These are phyloP conservation scores for Coregonus clupeaformis DNA, from an alignment of 2,113 vertebrate species.

Conservation along the genomic window DNA sequence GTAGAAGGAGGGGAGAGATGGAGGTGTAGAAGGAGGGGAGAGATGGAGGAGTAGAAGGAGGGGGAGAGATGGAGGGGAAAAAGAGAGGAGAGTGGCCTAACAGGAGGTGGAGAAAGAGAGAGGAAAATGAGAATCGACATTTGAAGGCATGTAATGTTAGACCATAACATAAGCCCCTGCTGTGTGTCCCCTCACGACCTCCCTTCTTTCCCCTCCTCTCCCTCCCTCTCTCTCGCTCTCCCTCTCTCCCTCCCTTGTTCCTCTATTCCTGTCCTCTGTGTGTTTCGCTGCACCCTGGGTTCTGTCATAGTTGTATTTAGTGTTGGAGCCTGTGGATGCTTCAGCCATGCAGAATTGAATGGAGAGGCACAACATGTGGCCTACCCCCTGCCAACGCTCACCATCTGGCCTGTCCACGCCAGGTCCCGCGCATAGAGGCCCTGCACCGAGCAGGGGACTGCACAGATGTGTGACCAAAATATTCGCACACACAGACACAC, in stretches of 20 bases:
- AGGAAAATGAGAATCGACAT: too few relatives aligned
- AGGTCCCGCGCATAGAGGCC: slow-evolving; percentile 33
- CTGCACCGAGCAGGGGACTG: slow-evolving; percentile 32
- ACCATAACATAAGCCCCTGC: background rate
- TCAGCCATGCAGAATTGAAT: slow-evolving; percentile 64
- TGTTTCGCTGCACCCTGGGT: slow-evolving; percentile 33
- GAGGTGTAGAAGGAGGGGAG: too few relatives aligned
- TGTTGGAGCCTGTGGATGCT: slow-evolving; percentile 40
- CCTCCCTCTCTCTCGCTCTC: slow-evolving; percentile 10
- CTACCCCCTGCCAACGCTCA: slow-evolving; percentile 21
- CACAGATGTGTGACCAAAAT: slow-evolving; percentile 69
- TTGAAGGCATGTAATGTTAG: background rate
- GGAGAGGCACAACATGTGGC: slow-evolving; percentile 63
- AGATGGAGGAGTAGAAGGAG: too few relatives aligned
- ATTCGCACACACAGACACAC: slow-evolving; percentile 54
- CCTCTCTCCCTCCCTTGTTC: background rate
- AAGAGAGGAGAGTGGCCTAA: too few relatives aligned
- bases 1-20: too few relatives aligned
- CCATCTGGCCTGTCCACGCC: slow-evolving; percentile 62
- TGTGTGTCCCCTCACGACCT: background rate
- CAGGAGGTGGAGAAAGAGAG: too few relatives aligned
- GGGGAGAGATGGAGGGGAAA: too few relatives aligned
- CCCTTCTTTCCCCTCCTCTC: background rate
- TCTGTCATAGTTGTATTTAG: slow-evolving; percentile 67
- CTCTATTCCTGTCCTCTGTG: slow-evolving; percentile 1